A percentile compares a stretch with the other conserved stretches of the same genome.
phyloP scores from a whole-genome alignment of 2,113 vertebrate genomes.

The Chunga burmeisteri region DNA sequence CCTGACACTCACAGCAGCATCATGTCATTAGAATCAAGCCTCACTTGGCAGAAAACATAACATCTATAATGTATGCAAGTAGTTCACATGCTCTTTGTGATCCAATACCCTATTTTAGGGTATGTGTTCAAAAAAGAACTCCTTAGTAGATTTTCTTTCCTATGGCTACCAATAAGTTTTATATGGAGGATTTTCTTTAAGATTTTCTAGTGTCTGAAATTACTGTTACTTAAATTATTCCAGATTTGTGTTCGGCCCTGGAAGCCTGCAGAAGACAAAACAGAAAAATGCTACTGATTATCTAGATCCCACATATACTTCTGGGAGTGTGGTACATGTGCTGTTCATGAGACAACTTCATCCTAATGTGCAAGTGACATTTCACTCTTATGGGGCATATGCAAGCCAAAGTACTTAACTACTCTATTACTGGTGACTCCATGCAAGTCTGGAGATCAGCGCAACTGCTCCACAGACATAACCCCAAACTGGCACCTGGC shows the following conservation, averaged over 20 bases:
- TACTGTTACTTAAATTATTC: background rate
- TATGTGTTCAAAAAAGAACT: background rate
- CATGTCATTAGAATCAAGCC: background rate
- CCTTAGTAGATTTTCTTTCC: background rate
- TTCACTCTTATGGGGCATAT: background rate
- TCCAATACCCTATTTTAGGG: background rate
- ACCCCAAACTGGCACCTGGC: background rate
- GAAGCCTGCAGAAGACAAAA: background rate
- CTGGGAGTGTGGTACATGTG: background rate
- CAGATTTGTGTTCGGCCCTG: background rate
- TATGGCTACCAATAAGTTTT: background rate
- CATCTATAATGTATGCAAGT: slow-evolving; percentile 1
- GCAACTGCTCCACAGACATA: background rate
- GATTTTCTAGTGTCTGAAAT: background rate
- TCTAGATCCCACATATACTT: background rate
- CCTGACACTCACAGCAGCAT: background rate
- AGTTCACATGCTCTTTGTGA: background rate
- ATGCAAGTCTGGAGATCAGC: background rate
- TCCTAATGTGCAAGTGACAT: background rate
- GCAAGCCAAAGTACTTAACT: background rate
- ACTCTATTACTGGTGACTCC: background rate
- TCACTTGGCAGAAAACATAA: slow-evolving; percentile 5
- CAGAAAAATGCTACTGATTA: background rate
- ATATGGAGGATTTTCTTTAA: background rate
- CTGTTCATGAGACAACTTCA: background rate